These are phyloP conservation scores for Pterocles burchelli DNA, from an alignment of 2,113 vertebrate species.

Conservation along the genomic window DNA sequence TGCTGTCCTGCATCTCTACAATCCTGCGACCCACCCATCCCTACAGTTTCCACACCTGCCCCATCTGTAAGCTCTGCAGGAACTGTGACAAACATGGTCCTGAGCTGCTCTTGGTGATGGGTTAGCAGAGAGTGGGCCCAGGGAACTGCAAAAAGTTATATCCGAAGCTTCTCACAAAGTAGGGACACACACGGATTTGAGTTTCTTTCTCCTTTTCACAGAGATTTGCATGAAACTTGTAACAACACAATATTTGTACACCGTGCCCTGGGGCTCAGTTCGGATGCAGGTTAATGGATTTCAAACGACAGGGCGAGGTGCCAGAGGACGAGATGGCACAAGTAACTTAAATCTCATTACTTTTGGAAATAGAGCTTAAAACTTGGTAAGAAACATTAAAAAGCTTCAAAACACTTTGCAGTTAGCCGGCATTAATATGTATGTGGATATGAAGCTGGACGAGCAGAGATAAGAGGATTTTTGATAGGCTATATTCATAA, in stretches of 20 bases:
- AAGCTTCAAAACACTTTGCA: neutral
- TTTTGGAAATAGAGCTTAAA: neutral
- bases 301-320: fast-evolving
- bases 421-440: neutral
- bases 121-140: neutral
- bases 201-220: no score
- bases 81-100: fast-evolving
- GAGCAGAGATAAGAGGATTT: neutral
- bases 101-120: neutral
- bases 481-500: neutral
- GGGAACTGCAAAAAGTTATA: fast-evolving
- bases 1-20: neutral
- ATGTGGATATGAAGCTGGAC: neutral
- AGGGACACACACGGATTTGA: fast-evolving
- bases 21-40: fast-evolving
- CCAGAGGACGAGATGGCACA: fast-evolving
- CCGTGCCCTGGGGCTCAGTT: fast-evolving
- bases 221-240: neutral
- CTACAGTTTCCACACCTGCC: neutral
- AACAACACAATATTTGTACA: neutral
- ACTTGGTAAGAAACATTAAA: neutral
- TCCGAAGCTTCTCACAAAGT: neutral
- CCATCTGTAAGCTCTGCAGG: neutral
- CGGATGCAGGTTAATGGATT: neutral
- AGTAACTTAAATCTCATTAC: neutral